Base-by-base conservation (phyloP, 1,140 invertebrate species). In the Scaptomyza hsui region DNA sequence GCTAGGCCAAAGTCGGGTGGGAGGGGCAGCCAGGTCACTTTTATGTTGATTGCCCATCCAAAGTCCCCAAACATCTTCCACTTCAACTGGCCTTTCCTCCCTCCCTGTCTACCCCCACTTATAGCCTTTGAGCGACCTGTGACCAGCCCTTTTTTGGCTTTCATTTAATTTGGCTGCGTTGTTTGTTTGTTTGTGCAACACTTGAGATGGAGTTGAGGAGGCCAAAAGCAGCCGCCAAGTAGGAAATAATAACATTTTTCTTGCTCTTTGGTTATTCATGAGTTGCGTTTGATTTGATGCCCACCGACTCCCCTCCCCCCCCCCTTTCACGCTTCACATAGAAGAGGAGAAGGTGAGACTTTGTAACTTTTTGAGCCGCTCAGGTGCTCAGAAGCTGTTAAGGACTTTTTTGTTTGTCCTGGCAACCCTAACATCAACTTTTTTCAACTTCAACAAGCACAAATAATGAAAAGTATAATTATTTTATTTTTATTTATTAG, bases 141-240 rank as follows among this genome's bases (percentile, higher is more conserved):
- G 32, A 21, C 63, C 56, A 85, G 63, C 68, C 81, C 72, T 75
- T 83, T 82, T 65, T 42, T 64, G 76, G 63, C 51, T 61, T 86
- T 80, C 76, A 77, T 85, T 85, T 80, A 73, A 86, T 86, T 85
- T 53, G 80, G 61, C 53, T 60, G 77, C 72, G 57, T 80, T 85
- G 81, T 85, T 85, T 85, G 80, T 85, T 24, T 29, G 32, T 37
- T 37, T 37, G 26, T 29, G 64, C 77, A 86, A 86, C 80, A 85
- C 81, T 85, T 70, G 63, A 86, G 51, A 44, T 49, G 71, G 32
- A 61, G 42, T 18, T 49, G 39, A 37, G 42, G 21, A 19, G 0
- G 26, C 5, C 13, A 12, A 10, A 19, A 10, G 29, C 18, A 55
- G 41, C 9, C 26, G n/a, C 13, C 47, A 19, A 49, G 60, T 64